These are phyloP conservation scores for Sapajus apella DNA, from an alignment of 2,113 vertebrate species.

Conservation along the genomic window DNA sequence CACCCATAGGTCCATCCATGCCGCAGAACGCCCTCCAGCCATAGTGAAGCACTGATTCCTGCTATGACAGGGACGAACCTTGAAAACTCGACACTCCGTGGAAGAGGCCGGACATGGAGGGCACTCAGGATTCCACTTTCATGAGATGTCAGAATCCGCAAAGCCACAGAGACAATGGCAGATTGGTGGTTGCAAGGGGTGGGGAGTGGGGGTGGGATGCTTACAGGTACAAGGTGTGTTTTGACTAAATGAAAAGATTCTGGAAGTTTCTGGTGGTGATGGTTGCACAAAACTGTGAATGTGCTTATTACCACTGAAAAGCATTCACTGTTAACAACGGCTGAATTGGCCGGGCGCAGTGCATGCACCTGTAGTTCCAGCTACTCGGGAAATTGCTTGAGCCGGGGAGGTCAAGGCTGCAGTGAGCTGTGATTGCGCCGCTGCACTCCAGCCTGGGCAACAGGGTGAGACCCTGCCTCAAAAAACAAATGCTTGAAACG, in stretches of 20 bases:
- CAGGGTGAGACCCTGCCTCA: too few relatives aligned
- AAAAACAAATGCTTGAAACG: background rate
- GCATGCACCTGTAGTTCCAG: too few relatives aligned
- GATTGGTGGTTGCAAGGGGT: background rate
- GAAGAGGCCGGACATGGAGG: background rate
- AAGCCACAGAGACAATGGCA: fast-evolving
- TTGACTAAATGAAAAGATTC: background rate
- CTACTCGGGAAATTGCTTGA: too few relatives aligned
- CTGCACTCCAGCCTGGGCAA: too few relatives aligned
- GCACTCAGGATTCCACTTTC: background rate
- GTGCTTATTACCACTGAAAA: background rate
- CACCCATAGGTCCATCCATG: background rate
- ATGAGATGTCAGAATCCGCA: too few relatives aligned
- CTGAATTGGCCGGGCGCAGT: too few relatives aligned
- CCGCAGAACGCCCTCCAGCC: fast-evolving
- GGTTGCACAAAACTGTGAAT: too few relatives aligned
- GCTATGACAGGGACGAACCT: fast-evolving
- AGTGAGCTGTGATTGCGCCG: too few relatives aligned
- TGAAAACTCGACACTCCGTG: fast-evolving
- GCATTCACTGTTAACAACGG: background rate
- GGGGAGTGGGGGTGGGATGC: background rate
- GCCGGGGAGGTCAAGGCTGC: too few relatives aligned
- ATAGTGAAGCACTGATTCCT: fast-evolving
- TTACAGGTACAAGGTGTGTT: background rate
- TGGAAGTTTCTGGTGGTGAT: background rate